Percentiles rank a stretch among this genome's conserved stretches.
Conservation (phyloP, 1,140 invertebrate species). For the Pollicipes pollicipes region DNA sequence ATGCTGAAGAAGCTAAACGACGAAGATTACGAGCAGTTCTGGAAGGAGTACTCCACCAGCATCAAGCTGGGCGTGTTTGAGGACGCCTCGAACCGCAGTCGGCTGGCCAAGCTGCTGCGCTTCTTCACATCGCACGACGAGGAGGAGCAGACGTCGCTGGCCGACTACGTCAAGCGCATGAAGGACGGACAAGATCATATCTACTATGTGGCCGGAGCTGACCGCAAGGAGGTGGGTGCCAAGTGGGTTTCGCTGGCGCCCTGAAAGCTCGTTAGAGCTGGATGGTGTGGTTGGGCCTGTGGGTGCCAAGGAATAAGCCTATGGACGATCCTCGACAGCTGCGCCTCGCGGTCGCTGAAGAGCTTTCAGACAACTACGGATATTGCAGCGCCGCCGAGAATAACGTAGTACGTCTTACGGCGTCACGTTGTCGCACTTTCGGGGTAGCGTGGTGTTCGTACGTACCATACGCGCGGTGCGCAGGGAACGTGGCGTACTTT, state of each 20-base stretch:
- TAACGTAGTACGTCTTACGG: too few relatives aligned
- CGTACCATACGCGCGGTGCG: too few relatives aligned
- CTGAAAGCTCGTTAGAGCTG: neutral
- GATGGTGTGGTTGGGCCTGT: neutral
- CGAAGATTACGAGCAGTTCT: slow-evolving; percentile 84
- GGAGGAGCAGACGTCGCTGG: slow-evolving; percentile 48
- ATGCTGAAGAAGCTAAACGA: slow-evolving; percentile 95
- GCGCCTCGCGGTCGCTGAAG: too few relatives aligned
- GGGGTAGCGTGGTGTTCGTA: too few relatives aligned
- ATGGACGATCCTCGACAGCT: too few relatives aligned
- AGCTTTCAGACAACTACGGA: too few relatives aligned
- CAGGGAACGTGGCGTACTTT: too few relatives aligned
- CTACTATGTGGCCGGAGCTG: slow-evolving; percentile 88
- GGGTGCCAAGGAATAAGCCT: too few relatives aligned
- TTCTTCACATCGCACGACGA: slow-evolving; percentile 70
- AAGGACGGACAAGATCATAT: slow-evolving; percentile 92
- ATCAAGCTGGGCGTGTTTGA: slow-evolving; percentile 96
- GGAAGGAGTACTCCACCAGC: slow-evolving; percentile 96
- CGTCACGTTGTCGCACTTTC: too few relatives aligned
- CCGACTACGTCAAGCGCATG: slow-evolving; percentile 89
- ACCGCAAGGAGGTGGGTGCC: slow-evolving; percentile 47
- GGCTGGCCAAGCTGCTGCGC: slow-evolving; percentile 80
- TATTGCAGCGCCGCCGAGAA: too few relatives aligned
- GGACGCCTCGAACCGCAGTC: slow-evolving; percentile 85
- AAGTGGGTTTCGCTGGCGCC: too few relatives aligned